Conservation (phyloP, 2,888 invertebrate genomes). For the Allacma fusca region DNA sequence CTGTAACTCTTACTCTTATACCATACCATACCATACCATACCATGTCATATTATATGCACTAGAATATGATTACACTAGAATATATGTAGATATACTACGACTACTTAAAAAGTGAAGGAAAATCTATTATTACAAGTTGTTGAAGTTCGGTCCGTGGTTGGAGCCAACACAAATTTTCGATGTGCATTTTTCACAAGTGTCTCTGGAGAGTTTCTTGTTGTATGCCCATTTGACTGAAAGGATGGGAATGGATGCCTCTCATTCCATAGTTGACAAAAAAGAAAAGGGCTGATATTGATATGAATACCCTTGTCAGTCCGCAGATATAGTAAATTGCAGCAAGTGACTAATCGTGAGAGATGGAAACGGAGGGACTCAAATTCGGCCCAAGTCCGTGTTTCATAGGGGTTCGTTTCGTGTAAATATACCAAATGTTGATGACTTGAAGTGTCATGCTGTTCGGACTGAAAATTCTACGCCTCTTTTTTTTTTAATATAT, state of each 20-base stretch:
- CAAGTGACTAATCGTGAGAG: conserved; percentile 21
- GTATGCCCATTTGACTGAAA: not conserved
- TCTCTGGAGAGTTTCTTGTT: conserved; percentile 6
- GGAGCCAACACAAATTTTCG: not conserved
- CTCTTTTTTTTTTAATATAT: not conserved
- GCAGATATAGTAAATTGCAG: conserved; percentile 16
- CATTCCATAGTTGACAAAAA: not conserved
- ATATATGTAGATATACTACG: too few relatives aligned
- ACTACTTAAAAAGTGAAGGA: too few relatives aligned
- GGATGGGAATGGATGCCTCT: too few relatives aligned
- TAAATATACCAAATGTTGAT: conserved; percentile 18
- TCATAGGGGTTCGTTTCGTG: conserved; percentile 20
- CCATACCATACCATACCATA: too few relatives aligned
- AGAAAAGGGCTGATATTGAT: not conserved
- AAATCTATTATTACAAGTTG: not conserved
- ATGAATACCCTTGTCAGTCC: not conserved
- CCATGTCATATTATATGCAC: too few relatives aligned
- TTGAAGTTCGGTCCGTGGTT: not conserved
- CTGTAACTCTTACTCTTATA: not conserved
- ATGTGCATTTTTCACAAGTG: not conserved
- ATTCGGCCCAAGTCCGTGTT: not conserved
- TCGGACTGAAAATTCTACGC: not conserved
- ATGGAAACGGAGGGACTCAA: conserved; percentile 13
- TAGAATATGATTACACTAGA: too few relatives aligned
- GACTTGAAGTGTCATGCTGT: not conserved